Conservation (phyloP, 2,113 vertebrate species). For the Haplotaxodon microlepis region DNA sequence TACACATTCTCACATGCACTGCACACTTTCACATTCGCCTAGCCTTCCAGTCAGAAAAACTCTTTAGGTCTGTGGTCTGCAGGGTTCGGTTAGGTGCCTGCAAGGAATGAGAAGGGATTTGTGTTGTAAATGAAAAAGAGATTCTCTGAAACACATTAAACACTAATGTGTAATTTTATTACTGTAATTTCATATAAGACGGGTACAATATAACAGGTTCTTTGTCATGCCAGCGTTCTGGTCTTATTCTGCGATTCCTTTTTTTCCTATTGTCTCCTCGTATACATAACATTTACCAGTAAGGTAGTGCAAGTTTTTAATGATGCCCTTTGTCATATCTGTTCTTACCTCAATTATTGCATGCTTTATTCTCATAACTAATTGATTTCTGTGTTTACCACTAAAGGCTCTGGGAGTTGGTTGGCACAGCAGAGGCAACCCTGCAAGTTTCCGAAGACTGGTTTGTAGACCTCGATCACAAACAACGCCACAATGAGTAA, state of each 20-base stretch:
- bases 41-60: neutral
- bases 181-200: neutral
- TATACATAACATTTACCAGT: neutral
- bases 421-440: neutral
- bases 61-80: neutral
- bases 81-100: neutral
- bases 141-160: neutral
- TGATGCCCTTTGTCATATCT: neutral
- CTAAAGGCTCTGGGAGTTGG: conserved; percentile 38
- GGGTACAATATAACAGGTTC: neutral
- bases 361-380: neutral
- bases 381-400: neutral
- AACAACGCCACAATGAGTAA: conserved; percentile 68
- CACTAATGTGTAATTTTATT: neutral
- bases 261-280: neutral
- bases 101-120: neutral
- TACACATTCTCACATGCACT: conserved; percentile 6
- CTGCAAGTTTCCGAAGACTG: conserved; percentile 42
- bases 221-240: neutral
- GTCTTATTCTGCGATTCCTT: neutral
- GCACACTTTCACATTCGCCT: conserved; percentile 11
- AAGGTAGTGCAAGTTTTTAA: neutral
- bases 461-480: conserved; percentile 17
- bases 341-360: neutral
- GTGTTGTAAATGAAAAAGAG: neutral